phyloP scores from a whole-genome alignment of 2,888 invertebrate genomes.

The Pedicia rivosa region DNA sequence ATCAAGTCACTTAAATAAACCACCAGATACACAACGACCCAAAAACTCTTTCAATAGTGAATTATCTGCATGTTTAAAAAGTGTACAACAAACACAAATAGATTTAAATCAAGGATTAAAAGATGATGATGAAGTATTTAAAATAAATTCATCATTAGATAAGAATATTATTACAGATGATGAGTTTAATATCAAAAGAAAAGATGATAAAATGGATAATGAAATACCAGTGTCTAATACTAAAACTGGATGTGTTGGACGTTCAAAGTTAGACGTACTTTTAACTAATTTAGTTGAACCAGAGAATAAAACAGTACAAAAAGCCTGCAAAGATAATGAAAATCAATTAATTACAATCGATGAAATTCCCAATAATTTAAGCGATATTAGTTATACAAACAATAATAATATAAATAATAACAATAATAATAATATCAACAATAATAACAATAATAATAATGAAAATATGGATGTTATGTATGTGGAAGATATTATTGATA shows the following conservation, averaged over 20 bases:
- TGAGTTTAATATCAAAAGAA: constrained; percentile 2
- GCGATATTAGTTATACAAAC: too few relatives aligned
- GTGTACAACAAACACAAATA: constrained; percentile 10
- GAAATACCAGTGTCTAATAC: background rate
- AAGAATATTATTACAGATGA: background rate
- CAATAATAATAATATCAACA: constrained; percentile 1
- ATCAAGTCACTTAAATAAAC: constrained; percentile 25
- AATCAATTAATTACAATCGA: constrained; percentile 1
- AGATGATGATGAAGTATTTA: background rate
- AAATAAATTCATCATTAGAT: background rate
- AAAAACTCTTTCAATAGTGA: too few relatives aligned
- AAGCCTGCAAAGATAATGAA: background rate
- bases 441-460: constrained; percentile 1
- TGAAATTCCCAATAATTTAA: too few relatives aligned
- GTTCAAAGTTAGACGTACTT: constrained; percentile 4
- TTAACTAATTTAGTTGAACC: constrained; percentile 3
- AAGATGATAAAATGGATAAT: constrained; percentile 1
- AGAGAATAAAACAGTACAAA: background rate
- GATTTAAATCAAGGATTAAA: constrained; percentile 7
- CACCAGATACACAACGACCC: background rate
- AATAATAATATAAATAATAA: constrained; percentile 4
- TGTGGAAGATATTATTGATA: background rate
- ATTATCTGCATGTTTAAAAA: constrained; percentile 8
- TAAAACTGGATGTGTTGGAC: constrained; percentile 2
- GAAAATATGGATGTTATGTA: background rate